Evolutionary conservation across 2,797 vertebrate genomes (phyloP).

Genomic region (Sebastes vulpes): DNA sequence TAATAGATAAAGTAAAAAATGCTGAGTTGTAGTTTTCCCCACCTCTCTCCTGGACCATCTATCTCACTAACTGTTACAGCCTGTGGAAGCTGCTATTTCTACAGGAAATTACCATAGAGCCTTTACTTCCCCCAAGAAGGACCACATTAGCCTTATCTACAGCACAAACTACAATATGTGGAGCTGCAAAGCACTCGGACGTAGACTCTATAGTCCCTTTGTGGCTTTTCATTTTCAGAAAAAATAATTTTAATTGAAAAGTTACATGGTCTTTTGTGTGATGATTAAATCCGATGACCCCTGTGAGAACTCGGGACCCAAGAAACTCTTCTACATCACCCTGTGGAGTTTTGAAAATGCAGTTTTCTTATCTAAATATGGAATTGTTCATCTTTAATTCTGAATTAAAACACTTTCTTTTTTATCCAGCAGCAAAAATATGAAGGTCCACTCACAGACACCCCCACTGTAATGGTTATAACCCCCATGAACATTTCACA

Average conservation of each 20-base stretch:
- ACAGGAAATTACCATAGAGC: constrained; percentile 77
- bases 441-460: neutral
- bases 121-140: constrained; percentile 55
- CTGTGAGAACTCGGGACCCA: neutral
- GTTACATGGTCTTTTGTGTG: constrained; percentile 11
- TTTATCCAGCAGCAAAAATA: constrained; percentile 5
- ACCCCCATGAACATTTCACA: constrained; percentile 38
- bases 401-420: neutral
- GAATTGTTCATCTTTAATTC: constrained; percentile 4
- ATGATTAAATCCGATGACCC: constrained; percentile 46
- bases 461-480: constrained; percentile 20
- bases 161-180: constrained; percentile 35
- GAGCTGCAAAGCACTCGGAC: constrained; percentile 26
- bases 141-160: constrained; percentile 73
- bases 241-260: constrained; percentile 65
- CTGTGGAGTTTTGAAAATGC: constrained; percentile 10
- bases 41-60: constrained; percentile 73
- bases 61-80: constrained; percentile 77
- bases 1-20: constrained; percentile 83
- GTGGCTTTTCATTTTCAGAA: constrained; percentile 48
- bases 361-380: constrained; percentile 7
- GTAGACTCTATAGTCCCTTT: constrained; percentile 9
- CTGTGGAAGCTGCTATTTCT: constrained; percentile 75
- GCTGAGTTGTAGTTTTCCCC: constrained; percentile 76
- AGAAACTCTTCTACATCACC: constrained; percentile 6